Evolutionary conservation across 2,888 invertebrate species (phyloP), one percentile per base, ranked within the genome.

Genomic region (Ennomos quercinarius): DNA sequence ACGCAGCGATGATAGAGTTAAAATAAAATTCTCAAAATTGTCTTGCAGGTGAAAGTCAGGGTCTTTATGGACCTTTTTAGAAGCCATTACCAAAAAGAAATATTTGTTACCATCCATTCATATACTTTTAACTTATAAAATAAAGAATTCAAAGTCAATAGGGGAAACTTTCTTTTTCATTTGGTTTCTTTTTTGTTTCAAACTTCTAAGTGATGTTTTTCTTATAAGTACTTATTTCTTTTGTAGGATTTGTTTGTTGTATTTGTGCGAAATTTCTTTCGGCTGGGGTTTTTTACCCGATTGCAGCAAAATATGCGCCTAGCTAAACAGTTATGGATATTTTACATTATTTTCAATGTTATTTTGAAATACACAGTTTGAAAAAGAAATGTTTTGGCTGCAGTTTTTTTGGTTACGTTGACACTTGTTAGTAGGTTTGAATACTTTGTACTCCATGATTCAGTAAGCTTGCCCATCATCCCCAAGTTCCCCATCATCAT

Each of bases 131-230:
- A 50, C 51, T 60, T 36, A 17, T 46, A 35, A 42, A 45, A 41
- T 45, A 43, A 51, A 43, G 58, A 59, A 56, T 45, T 53, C 48
- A 11, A 38, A 53, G 63, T 59, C 59, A 56, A 59, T 59, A 55
- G 52, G 38, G 13, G 34, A 49, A 57, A 62, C 48, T 61, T 61
- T 51, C 44, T 45, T 49, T 65, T 66, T 63, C 56, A 66, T 57
- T 61, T 36, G 55, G 13, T 56, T 61, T 58, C 53, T 61, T 58
- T 27, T 57, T 63, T 63, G 56, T 63, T 63, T 46, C 39, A 27
- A 58, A 61, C 57, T 56, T 57, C 42, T 34, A 56, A 57, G 44
- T 50, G 49, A 50, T 56, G 51, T 60, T 65, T 57, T 52, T 55
- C 37, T 62, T 60, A 44, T 11, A 27, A 27, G 27, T 27, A 56